Percentiles rank a stretch among this genome's conserved stretches.
phyloP scores from a whole-genome alignment of 2,797 vertebrate genomes.

The Oreonectes daqikongensis region DNA sequence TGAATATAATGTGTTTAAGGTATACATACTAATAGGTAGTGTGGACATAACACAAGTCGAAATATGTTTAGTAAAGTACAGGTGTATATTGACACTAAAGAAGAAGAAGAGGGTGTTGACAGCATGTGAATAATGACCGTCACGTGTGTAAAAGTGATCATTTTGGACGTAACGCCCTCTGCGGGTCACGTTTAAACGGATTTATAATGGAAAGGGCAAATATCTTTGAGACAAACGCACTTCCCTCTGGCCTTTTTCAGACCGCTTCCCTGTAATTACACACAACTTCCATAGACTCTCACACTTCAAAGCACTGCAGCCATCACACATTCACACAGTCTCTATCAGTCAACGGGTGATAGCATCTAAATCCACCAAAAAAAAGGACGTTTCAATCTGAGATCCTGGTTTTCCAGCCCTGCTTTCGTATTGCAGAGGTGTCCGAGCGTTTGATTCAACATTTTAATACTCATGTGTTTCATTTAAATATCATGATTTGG shows the following conservation, averaged over 20 bases:
- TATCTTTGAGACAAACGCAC: slow-evolving; percentile 48
- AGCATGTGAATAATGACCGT: slow-evolving; percentile 16
- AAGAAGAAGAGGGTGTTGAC: slow-evolving; percentile 15
- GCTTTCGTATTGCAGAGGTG: too few relatives aligned
- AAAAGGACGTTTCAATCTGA: slow-evolving; percentile 32
- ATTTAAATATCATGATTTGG: too few relatives aligned
- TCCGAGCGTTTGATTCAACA: too few relatives aligned
- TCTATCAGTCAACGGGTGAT: slow-evolving; percentile 47
- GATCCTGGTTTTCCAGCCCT: neutral
- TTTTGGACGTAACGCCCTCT: neutral
- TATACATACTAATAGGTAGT: neutral
- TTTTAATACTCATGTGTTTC: too few relatives aligned
- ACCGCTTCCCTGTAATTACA: slow-evolving; percentile 75
- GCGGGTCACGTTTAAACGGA: slow-evolving; percentile 6
- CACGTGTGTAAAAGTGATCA: slow-evolving; percentile 6
- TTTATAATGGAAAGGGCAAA: slow-evolving; percentile 33
- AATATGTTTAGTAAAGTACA: slow-evolving; percentile 10
- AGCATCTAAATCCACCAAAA: slow-evolving; percentile 42
- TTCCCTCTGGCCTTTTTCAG: slow-evolving; percentile 62
- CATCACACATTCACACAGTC: slow-evolving; percentile 45
- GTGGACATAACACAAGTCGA: neutral
- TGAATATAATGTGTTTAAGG: neutral
- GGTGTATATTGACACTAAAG: neutral
- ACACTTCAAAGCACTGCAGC: slow-evolving; percentile 69
- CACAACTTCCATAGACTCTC: slow-evolving; percentile 61